phyloP scores from a whole-genome alignment of 1,140 invertebrate genomes.

The Zophobas atratus region DNA sequence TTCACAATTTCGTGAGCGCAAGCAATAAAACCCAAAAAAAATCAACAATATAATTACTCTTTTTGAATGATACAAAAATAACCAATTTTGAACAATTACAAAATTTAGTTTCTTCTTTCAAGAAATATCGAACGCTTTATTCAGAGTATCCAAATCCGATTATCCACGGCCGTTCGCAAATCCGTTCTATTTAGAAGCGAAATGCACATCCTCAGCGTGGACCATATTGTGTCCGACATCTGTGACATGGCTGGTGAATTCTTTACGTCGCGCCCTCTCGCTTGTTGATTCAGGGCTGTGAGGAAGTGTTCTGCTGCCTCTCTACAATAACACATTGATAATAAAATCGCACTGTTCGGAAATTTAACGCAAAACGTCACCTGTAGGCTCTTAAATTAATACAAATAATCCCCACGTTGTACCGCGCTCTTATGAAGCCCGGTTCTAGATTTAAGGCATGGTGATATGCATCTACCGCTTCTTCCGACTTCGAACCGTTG shows the following conservation, averaged over 20 bases:
- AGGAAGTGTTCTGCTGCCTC: slow-evolving; percentile 97
- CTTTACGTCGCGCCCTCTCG: slow-evolving; percentile 78
- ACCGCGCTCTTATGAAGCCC: slow-evolving; percentile 96
- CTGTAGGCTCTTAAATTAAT: slow-evolving; percentile 96
- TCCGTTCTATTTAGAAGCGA: slow-evolving; percentile 89
- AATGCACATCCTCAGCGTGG: slow-evolving; percentile 91
- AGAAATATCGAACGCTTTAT: slow-evolving; percentile 73
- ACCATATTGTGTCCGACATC: slow-evolving; percentile 97
- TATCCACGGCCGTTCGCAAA: slow-evolving; percentile 83
- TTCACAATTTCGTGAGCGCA: slow-evolving; percentile 23
- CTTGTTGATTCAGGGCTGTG: slow-evolving; percentile 93
- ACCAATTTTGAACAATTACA: slow-evolving; percentile 24
- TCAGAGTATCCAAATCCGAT: slow-evolving; percentile 78
- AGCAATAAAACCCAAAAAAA: slow-evolving; percentile 32
- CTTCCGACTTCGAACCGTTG: slow-evolving; percentile 94
- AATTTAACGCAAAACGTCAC: slow-evolving; percentile 67
- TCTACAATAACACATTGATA: slow-evolving; percentile 68
- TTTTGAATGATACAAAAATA: slow-evolving; percentile 34
- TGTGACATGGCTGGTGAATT: slow-evolving; percentile 70
- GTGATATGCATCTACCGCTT: slow-evolving; percentile 97
- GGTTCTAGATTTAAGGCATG: slow-evolving; percentile 92
- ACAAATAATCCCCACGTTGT: slow-evolving; percentile 98
- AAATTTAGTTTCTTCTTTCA: slow-evolving; percentile 41
- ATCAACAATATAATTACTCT: slow-evolving; percentile 23
- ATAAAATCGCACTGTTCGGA: neutral